These are phyloP conservation scores for Camelus dromedarius DNA, from an alignment of 2,113 vertebrate genomes.

Conservation along the genomic window DNA sequence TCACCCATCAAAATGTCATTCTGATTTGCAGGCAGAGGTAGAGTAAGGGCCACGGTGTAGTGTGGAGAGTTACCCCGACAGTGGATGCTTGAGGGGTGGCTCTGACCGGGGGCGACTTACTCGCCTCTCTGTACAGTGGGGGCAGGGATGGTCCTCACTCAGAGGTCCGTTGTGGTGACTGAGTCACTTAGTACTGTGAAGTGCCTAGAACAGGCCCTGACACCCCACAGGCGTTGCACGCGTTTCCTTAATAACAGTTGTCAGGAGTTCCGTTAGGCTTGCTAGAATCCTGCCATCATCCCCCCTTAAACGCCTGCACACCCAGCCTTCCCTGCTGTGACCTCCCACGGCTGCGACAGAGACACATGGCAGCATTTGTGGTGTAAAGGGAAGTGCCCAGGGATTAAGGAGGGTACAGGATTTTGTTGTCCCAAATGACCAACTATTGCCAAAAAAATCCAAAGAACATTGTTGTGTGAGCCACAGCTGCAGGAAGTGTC, in stretches of 20 bases:
- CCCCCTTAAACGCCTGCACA: not conserved
- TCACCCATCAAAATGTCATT: not conserved
- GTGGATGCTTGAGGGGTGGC: too few relatives aligned
- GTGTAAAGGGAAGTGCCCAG: not conserved
- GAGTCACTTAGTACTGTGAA: fast-evolving
- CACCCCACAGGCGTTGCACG: fast-evolving
- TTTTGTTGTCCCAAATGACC: not conserved
- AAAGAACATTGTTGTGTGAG: not conserved
- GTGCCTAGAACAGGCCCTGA: not conserved
- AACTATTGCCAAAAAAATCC: not conserved
- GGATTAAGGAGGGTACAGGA: not conserved
- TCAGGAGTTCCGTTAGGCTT: not conserved
- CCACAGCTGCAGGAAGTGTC: constrained; percentile 34
- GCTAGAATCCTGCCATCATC: not conserved
- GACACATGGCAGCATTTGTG: not conserved
- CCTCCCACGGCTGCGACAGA: not conserved
- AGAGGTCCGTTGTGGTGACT: not conserved
- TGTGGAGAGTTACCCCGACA: too few relatives aligned
- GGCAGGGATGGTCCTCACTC: fast-evolving
- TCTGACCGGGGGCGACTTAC: not conserved
- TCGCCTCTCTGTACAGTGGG: not conserved
- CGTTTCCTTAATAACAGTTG: not conserved
- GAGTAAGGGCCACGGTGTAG: too few relatives aligned
- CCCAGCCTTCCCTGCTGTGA: not conserved
- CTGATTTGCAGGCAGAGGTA: not conserved